Evolutionary conservation across 2,113 vertebrate species (phyloP).

Genomic region (Rhinoderma darwinii): DNA sequence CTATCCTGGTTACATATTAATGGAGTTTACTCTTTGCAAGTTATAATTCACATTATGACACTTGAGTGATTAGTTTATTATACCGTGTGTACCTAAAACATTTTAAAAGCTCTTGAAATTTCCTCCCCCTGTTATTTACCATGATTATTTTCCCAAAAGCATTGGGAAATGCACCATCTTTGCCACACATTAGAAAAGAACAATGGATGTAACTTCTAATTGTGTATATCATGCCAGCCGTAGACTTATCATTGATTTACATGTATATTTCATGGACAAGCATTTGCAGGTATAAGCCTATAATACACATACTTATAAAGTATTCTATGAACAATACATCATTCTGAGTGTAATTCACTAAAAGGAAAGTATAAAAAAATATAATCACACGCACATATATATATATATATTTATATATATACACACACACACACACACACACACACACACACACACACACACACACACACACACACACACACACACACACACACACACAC

Average conservation of each 20-base stretch:
- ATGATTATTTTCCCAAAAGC: conserved; percentile 53
- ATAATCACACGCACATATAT: not conserved
- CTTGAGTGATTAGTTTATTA: conserved; percentile 61
- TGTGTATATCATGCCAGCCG: conserved; percentile 24
- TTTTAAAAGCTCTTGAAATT: conserved; percentile 61
- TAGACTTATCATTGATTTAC: conserved; percentile 40
- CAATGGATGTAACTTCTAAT: conserved; percentile 45
- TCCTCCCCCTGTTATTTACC: conserved; percentile 57
- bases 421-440: too few relatives aligned
- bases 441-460: too few relatives aligned
- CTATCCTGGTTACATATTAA: conserved; percentile 58
- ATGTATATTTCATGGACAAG: conserved; percentile 25
- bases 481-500: too few relatives aligned
- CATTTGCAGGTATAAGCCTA: conserved; percentile 6
- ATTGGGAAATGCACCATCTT: conserved; percentile 41
- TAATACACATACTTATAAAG: not conserved
- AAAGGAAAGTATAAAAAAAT: not conserved
- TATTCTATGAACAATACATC: not conserved
- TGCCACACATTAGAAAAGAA: conserved; percentile 55
- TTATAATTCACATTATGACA: conserved; percentile 61
- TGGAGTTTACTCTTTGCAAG: conserved; percentile 60
- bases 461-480: too few relatives aligned
- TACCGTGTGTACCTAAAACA: conserved; percentile 58
- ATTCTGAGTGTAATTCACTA: not conserved
- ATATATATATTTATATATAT: too few relatives aligned